Evolutionary conservation across 2,113 vertebrate genomes (phyloP).

Genomic region (Galbula dea): DNA sequence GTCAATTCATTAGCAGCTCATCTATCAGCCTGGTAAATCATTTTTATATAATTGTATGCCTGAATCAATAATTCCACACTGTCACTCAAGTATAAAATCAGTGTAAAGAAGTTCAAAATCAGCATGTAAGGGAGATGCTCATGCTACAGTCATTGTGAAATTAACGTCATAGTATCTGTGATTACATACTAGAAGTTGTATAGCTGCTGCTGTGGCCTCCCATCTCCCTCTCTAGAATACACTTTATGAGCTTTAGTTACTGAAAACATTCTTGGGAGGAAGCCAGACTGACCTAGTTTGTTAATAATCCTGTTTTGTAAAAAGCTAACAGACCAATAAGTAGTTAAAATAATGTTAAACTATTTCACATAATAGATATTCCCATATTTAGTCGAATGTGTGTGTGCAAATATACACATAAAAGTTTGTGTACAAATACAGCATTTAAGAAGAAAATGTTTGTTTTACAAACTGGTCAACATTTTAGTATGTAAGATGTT

Average conservation of each 20-base stretch:
- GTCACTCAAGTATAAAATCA: background rate
- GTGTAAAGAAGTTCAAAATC: background rate
- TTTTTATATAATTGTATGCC: background rate
- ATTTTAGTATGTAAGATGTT: background rate
- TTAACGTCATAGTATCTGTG: background rate
- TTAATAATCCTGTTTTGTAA: background rate
- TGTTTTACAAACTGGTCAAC: background rate
- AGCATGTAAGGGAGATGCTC: background rate
- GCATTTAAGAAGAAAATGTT: background rate
- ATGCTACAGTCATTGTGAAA: background rate
- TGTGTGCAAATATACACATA: background rate
- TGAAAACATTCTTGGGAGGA: background rate
- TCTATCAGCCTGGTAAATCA: background rate
- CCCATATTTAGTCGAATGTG: background rate
- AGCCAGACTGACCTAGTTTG: background rate
- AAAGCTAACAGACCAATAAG: background rate
- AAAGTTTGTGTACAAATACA: background rate
- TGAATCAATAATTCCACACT: background rate
- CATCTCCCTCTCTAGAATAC: background rate
- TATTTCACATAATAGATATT: background rate
- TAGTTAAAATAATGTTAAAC: background rate
- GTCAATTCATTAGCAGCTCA: background rate
- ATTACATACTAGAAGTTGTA: background rate
- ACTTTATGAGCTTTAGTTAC: background rate
- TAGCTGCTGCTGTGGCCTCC: background rate